Conservation (phyloP, 2,113 vertebrate genomes). For the Nerophis ophidion region DNA sequence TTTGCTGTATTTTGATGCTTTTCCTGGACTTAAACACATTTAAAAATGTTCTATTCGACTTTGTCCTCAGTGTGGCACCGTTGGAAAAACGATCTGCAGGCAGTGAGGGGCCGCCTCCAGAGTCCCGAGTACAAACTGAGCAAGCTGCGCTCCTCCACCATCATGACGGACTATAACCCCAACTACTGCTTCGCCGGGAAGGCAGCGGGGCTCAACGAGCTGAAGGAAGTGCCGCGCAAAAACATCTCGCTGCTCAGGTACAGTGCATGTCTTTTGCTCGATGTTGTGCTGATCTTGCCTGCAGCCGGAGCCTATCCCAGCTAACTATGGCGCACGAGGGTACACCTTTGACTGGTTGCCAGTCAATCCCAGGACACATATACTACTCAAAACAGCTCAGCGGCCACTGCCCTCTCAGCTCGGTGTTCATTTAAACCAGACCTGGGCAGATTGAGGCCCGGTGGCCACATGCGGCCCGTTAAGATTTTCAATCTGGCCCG, state of each 20-base stretch:
- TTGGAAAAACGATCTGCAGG: conserved; percentile 78
- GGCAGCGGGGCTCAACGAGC: conserved; percentile 73
- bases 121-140: conserved; percentile 87
- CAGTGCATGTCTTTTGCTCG: too few relatives aligned
- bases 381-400: too few relatives aligned
- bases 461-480: too few relatives aligned
- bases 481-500: too few relatives aligned
- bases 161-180: conserved; percentile 91
- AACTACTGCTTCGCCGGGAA: conserved; percentile 90
- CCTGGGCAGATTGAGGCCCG: too few relatives aligned
- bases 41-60: conserved; percentile 13
- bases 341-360: not conserved
- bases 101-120: conserved; percentile 72
- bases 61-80: conserved; percentile 77
- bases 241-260: conserved; percentile 88
- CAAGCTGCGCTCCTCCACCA: conserved; percentile 84
- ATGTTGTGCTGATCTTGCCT: too few relatives aligned
- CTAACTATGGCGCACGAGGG: too few relatives aligned
- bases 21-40: not conserved
- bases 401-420: too few relatives aligned
- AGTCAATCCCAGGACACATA: too few relatives aligned
- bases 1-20: not conserved
- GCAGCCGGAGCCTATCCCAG: too few relatives aligned
- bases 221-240: conserved; percentile 85
- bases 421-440: too few relatives aligned